Conservation (phyloP, 2,113 vertebrate genomes). For the Helogale parvula region DNA sequence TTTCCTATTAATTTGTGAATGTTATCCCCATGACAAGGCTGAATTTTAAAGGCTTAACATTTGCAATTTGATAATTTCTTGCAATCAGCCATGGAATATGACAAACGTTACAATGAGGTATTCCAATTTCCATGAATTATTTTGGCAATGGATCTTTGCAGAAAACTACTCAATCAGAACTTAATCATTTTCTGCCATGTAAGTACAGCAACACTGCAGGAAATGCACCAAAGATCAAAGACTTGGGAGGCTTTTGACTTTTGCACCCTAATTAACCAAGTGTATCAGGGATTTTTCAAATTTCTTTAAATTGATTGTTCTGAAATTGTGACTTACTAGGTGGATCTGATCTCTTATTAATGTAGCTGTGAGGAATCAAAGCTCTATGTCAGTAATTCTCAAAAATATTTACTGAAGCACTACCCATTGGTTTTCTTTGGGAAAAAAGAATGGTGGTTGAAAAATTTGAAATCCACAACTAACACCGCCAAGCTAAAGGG, state of each 20-base stretch:
- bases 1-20: slow-evolving; percentile 30
- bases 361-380: neutral
- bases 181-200: neutral
- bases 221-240: neutral
- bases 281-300: neutral
- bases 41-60: neutral
- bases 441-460: neutral
- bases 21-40: neutral
- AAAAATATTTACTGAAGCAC: neutral
- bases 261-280: neutral
- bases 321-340: neutral
- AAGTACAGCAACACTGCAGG: neutral
- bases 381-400: neutral
- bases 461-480: neutral
- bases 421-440: neutral
- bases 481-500: neutral
- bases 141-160: neutral
- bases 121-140: neutral
- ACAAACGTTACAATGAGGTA: neutral
- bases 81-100: neutral
- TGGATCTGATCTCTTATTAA: neutral
- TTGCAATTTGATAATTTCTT: slow-evolving; percentile 2
- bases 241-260: neutral
- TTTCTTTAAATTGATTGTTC: neutral
- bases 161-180: slow-evolving; percentile 2